Base-by-base conservation (phyloP, 1,140 invertebrate genomes). In the Xylocopa sonorina region DNA sequence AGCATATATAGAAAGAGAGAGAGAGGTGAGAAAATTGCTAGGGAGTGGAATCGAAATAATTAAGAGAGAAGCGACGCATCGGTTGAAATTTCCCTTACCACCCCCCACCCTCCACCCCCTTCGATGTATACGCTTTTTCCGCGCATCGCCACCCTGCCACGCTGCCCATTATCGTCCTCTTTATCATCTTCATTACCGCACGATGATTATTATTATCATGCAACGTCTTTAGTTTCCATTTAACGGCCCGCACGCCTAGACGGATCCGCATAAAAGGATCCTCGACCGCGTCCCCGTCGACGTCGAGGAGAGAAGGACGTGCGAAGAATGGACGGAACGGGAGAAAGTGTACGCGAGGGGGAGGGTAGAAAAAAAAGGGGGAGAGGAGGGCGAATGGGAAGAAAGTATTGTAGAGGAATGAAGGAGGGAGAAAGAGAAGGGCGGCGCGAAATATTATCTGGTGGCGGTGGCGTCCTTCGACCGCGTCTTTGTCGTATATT, bases 61-160 rank as follows among this genome's bases (percentile, higher is more conserved):
- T 82, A 82, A 75, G 81, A 69, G 51, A 29, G 51, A 83, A n/a
- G n/a, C 79, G 72, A 53, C 43, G 69, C 12, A 38, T n/a, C 50
- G 24, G 32, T 43, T 32, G 63, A 57, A 21, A 63, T 68, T 69
- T 64, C 68, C n/a, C 43, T 46, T 50, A n/a, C n/a, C n/a, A n/a
- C n/a, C n/a, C n/a, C n/a, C 4, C 34, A 38, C 38, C 3, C 38
- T 34, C n/a, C n/a, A 21, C 32, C 10, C 12, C 51, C 50, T 32
- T 53, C 48, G 63, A 21, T 29, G 9, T 21, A 21, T 6, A 12
- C 43, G 9, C 16, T 21, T 18, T 27, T 27, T 4, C n/a, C n/a
- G n/a, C n/a, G n/a, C n/a, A n/a, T 41, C 34, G 12, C 32, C 32
- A 32, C 21, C 5, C 46, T 5, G 10, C 32, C n/a, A 32, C 53